phyloP scores from a whole-genome alignment of 1,140 invertebrate genomes.

The Andricus grossulariae region DNA sequence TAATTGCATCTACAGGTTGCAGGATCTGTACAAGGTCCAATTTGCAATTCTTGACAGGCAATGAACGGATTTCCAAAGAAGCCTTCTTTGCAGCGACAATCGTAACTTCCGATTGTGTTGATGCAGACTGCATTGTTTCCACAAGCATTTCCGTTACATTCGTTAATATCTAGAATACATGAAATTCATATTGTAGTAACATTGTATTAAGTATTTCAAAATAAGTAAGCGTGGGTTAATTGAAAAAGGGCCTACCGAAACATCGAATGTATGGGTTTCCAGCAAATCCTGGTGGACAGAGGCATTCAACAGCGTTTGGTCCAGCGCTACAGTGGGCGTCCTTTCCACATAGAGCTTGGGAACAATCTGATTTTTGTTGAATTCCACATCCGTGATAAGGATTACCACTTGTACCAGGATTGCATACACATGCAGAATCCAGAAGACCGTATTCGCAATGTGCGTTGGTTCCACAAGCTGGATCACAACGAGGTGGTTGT shows the following conservation, averaged over 20 bases:
- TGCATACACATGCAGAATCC: conserved; percentile 88
- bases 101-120: conserved; percentile 90
- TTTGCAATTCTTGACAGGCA: conserved; percentile 82
- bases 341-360: conserved; percentile 83
- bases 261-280: conserved; percentile 93
- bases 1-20: conserved; percentile 82
- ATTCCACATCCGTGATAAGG: conserved; percentile 88
- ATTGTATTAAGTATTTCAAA: neutral
- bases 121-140: conserved; percentile 91
- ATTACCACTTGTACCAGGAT: conserved; percentile 89
- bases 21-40: conserved; percentile 82
- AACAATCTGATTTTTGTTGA: conserved; percentile 84
- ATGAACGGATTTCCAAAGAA: conserved; percentile 91
- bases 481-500: conserved; percentile 85
- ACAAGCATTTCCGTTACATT: conserved; percentile 88
- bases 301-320: conserved; percentile 84
- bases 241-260: conserved; percentile 74
- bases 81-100: conserved; percentile 89
- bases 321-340: conserved; percentile 87
- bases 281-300: conserved; percentile 87
- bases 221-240: conserved; percentile 12
- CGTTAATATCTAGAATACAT: conserved; percentile 82
- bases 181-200: neutral
- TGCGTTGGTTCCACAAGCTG: conserved; percentile 87
- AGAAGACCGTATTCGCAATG: conserved; percentile 89